phyloP scores from a whole-genome alignment of 2,888 invertebrate genomes.

The Pterostichus niger region DNA sequence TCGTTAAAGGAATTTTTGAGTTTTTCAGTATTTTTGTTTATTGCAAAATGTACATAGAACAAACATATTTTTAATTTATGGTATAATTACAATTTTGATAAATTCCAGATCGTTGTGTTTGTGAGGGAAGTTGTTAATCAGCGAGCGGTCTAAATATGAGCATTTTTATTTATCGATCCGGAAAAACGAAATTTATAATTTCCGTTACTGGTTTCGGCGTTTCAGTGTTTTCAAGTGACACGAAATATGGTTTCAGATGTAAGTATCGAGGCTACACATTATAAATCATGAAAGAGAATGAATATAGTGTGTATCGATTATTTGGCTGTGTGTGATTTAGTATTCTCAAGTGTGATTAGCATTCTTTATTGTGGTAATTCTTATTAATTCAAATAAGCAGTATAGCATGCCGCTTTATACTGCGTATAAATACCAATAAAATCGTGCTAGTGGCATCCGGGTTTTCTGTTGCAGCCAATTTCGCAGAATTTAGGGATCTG shows the following conservation, averaged over 20 bases:
- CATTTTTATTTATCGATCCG: conserved; percentile 50
- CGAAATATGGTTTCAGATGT: conserved; percentile 15
- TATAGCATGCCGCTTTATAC: conserved; percentile 2
- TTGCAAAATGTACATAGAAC: neutral
- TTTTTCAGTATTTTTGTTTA: neutral
- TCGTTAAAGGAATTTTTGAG: too few relatives aligned
- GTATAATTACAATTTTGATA: neutral
- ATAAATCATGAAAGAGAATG: conserved; percentile 32
- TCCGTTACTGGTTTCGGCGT: conserved; percentile 41
- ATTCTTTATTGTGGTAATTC: conserved; percentile 26
- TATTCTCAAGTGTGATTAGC: conserved; percentile 19
- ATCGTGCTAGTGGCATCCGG: conserved; percentile 9
- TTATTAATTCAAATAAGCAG: conserved; percentile 44
- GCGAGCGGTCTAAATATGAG: conserved; percentile 3
- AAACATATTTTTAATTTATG: neutral
- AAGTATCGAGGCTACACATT: conserved; percentile 1
- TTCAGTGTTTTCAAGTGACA: conserved; percentile 46
- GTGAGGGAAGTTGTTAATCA: conserved; percentile 3
- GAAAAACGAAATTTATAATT: conserved; percentile 56
- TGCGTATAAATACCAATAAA: conserved; percentile 53
- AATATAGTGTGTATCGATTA: conserved; percentile 34
- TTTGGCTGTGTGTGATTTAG: conserved; percentile 16
- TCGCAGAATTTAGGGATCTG: conserved; percentile 62
- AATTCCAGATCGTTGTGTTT: neutral
- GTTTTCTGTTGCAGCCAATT: conserved; percentile 61